Evolutionary conservation across 2,113 vertebrate species (phyloP), one percentile per base, ranked within the genome.

Genomic region (Phrynocephalus versicolor): DNA sequence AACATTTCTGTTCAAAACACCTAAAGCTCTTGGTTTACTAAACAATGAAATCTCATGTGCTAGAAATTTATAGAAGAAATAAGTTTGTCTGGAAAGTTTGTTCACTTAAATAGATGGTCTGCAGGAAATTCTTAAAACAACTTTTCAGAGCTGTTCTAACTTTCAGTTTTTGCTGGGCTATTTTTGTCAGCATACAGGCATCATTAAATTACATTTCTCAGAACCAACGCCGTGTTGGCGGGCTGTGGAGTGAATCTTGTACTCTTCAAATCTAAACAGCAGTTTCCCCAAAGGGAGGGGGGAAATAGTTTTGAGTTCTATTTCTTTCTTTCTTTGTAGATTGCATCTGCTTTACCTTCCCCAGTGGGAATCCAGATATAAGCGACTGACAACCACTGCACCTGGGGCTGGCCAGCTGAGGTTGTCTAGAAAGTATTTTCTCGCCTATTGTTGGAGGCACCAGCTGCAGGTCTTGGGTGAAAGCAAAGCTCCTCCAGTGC

Each of bases 391-490:
- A 90, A 84, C 55, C 82, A 87, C 55, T 1, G 91, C 91, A 94
- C 91, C 89, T 92, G 91, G 85, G 87, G 69, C 39, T 41, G 86
- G 87, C 58, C 84, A 82, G 82, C 79, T 10, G 84, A 76, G 77
- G 55, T 79, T 78, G 88, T 83, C 64, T 92, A 86, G 92, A 89
- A 90, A 91, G 89, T 82, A 45, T 65, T 73, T 86, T 73, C 39
- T 81, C 87, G 73, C n/a, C 80, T 89, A 82, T 90, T 87, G 85
- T 94, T 80, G 55, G 78, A 18, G 62, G 55, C 90, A 90, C 86
- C 91, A 93, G 93, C 90, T 94, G 93, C 90, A 91, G 88, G 79
- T 72, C 60, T 89, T 89, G 89, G 79, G 88, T 51, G 81, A 65
- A 93, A 79, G 84, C 80, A 92, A 83, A 21, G 62, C 67, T 87